Evolutionary conservation across 1,140 invertebrate species (phyloP).

Genomic region (Musca domestica): DNA sequence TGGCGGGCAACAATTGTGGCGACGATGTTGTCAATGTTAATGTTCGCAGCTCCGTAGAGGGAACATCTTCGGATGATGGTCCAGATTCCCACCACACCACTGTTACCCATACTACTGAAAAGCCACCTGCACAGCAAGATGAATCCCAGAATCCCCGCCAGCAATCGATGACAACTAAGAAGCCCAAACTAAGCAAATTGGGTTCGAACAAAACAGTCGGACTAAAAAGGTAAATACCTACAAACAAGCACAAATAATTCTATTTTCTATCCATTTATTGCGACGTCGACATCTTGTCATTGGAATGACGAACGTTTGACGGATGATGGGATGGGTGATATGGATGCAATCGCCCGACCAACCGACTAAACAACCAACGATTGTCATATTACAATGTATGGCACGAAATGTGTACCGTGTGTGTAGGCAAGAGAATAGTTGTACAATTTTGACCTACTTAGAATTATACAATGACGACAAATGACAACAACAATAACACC

Average conservation of each 20-base stretch:
- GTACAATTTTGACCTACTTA: too few relatives aligned
- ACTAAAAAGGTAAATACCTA: conserved; percentile 38
- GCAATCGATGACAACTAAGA: conserved; percentile 35
- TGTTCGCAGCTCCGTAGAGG: conserved; percentile 29
- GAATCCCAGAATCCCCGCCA: conserved; percentile 30
- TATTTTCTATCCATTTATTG: background rate
- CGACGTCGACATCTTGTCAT: too few relatives aligned
- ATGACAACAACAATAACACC: too few relatives aligned
- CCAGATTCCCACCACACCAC: conserved; percentile 15
- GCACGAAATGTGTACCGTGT: too few relatives aligned
- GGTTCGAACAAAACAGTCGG: conserved; percentile 41
- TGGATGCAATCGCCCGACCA: too few relatives aligned
- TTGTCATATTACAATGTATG: too few relatives aligned
- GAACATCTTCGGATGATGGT: conserved; percentile 32
- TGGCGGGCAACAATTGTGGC: conserved; percentile 24
- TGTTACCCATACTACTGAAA: conserved; percentile 42
- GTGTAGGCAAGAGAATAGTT: too few relatives aligned
- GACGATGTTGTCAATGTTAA: conserved; percentile 22
- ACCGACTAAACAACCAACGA: too few relatives aligned
- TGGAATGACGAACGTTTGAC: too few relatives aligned
- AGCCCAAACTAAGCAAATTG: conserved; percentile 35
- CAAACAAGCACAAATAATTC: background rate
- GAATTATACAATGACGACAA: too few relatives aligned
- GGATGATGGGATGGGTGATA: too few relatives aligned
- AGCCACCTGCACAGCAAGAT: conserved; percentile 29